These are phyloP conservation scores for Struthidea cinerea DNA, from an alignment of 2,113 vertebrate genomes.

Conservation along the genomic window DNA sequence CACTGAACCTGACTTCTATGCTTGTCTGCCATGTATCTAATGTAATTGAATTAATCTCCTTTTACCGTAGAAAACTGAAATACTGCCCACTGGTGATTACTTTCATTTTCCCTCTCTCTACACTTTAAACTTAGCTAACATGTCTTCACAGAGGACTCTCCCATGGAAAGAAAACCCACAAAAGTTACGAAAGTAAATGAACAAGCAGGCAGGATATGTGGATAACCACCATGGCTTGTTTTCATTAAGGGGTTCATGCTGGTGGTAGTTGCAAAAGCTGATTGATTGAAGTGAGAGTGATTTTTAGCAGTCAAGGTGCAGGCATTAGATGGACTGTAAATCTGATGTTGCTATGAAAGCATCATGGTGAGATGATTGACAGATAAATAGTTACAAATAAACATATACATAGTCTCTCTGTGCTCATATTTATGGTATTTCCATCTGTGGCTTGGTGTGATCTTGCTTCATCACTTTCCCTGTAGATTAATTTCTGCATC, in stretches of 20 bases:
- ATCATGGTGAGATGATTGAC: background rate
- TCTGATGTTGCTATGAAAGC: background rate
- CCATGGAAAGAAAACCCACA: background rate
- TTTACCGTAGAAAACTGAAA: constrained; percentile 14
- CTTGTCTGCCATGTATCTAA: background rate
- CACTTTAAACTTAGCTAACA: background rate
- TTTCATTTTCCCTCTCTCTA: background rate
- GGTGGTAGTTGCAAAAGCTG: background rate
- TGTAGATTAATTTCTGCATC: background rate
- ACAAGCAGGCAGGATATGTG: background rate
- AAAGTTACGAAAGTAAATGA: background rate
- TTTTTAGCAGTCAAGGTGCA: background rate
- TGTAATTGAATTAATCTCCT: constrained; percentile 14
- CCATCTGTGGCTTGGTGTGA: background rate
- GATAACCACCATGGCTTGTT: background rate
- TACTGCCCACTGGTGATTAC: background rate
- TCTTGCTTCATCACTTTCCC: background rate
- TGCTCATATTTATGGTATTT: background rate
- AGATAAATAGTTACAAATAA: background rate
- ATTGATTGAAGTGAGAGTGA: background rate
- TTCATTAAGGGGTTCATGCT: background rate
- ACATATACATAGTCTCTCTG: background rate
- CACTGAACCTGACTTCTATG: background rate
- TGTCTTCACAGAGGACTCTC: background rate
- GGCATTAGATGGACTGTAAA: background rate